phyloP scores from a whole-genome alignment of 2,797 vertebrate species.

The Muscicapa comitata region DNA sequence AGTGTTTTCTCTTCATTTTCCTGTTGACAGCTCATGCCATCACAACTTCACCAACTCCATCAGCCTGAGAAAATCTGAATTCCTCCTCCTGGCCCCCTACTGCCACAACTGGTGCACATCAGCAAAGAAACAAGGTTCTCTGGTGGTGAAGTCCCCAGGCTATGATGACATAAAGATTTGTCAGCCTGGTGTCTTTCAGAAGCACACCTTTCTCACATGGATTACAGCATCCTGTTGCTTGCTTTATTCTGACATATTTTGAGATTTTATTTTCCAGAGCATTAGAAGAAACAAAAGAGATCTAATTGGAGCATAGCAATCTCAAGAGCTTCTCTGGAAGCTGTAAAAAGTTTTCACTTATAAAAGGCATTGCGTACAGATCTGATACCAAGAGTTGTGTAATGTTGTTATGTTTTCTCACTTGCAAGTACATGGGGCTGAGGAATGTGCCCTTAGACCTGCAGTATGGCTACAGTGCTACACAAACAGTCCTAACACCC shows the following conservation, averaged over 20 bases:
- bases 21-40: not conserved
- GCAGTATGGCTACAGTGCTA: not conserved
- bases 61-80: not conserved
- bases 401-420: not conserved
- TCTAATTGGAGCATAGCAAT: not conserved
- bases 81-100: not conserved
- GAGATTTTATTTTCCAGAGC: not conserved
- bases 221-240: not conserved
- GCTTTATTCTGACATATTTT: not conserved
- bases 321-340: not conserved
- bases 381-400: not conserved
- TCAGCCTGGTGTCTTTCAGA: not conserved
- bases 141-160: not conserved
- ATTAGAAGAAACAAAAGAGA: not conserved
- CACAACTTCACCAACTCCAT: not conserved
- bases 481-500: not conserved
- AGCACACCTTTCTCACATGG: not conserved
- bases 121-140: rapidly evolving
- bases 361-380: not conserved
- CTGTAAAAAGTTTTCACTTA: not conserved
- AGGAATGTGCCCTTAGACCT: not conserved
- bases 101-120: not conserved
- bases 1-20: not conserved
- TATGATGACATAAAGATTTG: not conserved
- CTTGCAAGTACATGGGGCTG: not conserved